These are phyloP conservation scores for Dryobates pubescens DNA, from an alignment of 2,797 vertebrate species.

Conservation along the genomic window DNA sequence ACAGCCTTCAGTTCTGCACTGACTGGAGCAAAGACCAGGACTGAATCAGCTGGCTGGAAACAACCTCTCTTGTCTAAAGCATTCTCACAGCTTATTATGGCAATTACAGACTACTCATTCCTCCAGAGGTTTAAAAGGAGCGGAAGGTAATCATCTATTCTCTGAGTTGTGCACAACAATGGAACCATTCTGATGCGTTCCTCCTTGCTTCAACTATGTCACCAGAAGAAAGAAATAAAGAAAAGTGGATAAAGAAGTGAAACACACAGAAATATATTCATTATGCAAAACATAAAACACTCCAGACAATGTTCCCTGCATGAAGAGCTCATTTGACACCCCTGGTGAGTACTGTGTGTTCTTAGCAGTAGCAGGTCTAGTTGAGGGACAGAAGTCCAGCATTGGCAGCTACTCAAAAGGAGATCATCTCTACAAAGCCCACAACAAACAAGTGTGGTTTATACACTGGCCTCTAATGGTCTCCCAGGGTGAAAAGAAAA, in stretches of 20 bases:
- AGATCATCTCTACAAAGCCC: background rate
- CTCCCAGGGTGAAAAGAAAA: background rate
- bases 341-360: background rate
- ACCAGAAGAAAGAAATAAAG: background rate
- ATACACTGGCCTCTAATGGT: background rate
- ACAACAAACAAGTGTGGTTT: background rate
- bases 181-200: background rate
- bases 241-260: background rate
- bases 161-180: background rate
- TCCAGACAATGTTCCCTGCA: background rate
- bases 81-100: background rate
- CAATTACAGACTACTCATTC: background rate
- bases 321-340: background rate
- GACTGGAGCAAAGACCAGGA: background rate
- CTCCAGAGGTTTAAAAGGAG: background rate
- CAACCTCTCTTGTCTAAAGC: background rate
- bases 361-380: background rate
- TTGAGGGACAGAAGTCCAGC: background rate
- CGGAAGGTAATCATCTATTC: conserved; percentile 12
- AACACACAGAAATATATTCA: background rate
- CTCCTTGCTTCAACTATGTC: background rate
- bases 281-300: background rate
- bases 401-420: background rate
- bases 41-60: background rate
- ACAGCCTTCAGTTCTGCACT: background rate